A percentile compares a stretch with the other conserved stretches of the same genome.
These are phyloP conservation scores for Motacilla alba DNA, from an alignment of 2,113 vertebrate species.

Conservation along the genomic window DNA sequence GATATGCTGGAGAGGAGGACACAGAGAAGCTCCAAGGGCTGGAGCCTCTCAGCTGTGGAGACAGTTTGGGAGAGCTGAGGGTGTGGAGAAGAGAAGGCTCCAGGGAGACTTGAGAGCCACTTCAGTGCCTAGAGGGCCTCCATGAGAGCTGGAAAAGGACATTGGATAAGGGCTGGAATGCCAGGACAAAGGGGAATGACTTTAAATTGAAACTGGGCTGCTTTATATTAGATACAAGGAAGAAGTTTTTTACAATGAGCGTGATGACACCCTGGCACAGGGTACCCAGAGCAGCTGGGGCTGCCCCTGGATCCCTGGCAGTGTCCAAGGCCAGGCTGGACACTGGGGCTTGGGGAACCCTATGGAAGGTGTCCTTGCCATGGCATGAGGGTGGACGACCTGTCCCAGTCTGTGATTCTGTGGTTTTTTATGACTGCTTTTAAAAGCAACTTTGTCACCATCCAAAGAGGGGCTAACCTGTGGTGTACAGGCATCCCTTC, in stretches of 20 bases:
- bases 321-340: not conserved
- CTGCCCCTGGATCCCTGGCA: not conserved
- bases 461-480: not conserved
- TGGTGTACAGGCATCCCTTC: not conserved
- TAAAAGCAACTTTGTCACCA: not conserved
- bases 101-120: not conserved
- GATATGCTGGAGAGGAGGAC: not conserved
- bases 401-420: not conserved
- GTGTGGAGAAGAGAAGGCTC: not conserved
- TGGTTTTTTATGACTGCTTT: not conserved
- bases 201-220: not conserved
- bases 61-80: not conserved
- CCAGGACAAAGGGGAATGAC: not conserved
- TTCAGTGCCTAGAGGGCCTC: not conserved
- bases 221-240: not conserved
- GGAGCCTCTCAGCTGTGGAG: not conserved
- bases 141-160: not conserved
- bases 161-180: not conserved
- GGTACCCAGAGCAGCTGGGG: not conserved
- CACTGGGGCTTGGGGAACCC: accelerated
- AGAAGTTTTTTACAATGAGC: not conserved
- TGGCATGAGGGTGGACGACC: not conserved
- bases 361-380: not conserved
- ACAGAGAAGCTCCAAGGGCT: not conserved
- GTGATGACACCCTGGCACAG: not conserved